phyloP scores from a whole-genome alignment of 2,797 vertebrate species.

The Anguilla megastoma region DNA sequence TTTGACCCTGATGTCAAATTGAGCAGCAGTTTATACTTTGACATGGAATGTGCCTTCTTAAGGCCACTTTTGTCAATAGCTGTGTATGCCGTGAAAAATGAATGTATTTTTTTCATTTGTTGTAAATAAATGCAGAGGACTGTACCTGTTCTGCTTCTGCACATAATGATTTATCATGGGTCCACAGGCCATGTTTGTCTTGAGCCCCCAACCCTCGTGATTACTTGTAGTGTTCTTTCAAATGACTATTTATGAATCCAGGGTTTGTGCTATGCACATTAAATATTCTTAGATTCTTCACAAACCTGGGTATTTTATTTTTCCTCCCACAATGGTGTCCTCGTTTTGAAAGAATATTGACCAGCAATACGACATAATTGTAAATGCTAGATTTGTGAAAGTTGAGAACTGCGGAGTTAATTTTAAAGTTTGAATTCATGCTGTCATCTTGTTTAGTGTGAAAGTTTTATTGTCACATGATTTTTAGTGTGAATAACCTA shows the following conservation, averaged over 20 bases:
- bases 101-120: not conserved
- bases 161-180: not conserved
- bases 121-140: not conserved
- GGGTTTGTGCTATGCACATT: not conserved
- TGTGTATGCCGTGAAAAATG: too few species aligned
- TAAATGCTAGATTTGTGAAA: not conserved
- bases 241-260: not conserved
- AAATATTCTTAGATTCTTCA: not conserved
- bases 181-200: not conserved
- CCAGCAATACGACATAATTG: not conserved
- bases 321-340: not conserved
- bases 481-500: not conserved
- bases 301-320: not conserved
- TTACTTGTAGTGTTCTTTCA: not conserved
- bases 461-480: not conserved
- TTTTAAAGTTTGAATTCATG: not conserved
- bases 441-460: not conserved
- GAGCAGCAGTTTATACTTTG: too few species aligned
- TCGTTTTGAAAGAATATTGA: constrained; percentile 7
- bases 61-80: too few species aligned
- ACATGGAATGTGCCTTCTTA: too few species aligned
- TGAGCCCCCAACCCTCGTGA: not conserved
- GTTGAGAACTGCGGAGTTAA: not conserved
- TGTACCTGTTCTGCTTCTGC: not conserved
- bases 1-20: too few species aligned